Evolutionary conservation across 2,888 invertebrate species (phyloP), one percentile per base, ranked within the genome.

Genomic region (Plagodis pulveraria): DNA sequence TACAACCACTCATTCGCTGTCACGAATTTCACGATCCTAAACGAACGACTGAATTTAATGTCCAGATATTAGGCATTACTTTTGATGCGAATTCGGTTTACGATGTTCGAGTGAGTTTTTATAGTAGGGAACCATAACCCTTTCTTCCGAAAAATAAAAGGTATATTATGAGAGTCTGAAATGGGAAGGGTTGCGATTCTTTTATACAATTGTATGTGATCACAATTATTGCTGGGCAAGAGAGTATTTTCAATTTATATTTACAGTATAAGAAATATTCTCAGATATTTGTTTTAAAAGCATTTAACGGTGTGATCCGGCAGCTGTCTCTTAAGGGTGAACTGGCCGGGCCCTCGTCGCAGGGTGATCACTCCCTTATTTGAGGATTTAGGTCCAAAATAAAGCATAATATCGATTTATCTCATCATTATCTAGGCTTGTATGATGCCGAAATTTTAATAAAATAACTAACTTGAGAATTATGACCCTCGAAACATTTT

Each of bases 1-100:
- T 69, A 68, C 63, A 56, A 55, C 66, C 62, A 66, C 61, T 68
- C 67, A 62, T 69, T 71, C 63, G 52, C 66, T 64, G 63, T 62
- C 61, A 56, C 56, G 63, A 61, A 58, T 62, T 66, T 67, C 62
- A 71, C 58, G 69, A 64, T 47, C 56, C 57, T 46, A 57, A 59
- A 62, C 60, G 62, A 63, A 66, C 62, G 65, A 62, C 55, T 54
- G 50, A 50, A 60, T 65, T 68, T 71, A 66, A 69, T 56, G 63
- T 58, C 50, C 44, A 60, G 64, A 66, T 63, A 63, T 66, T 66
- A 66, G 60, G 56, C 65, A 63, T 63, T 60, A 56, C 62, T 54
- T 58, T 56, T 59, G 50, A 59, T 56, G 48, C 61, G 58, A 56
- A 62, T 61, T 61, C 52, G 41, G 56, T 56, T 61, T 61, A 66